These are phyloP conservation scores for Parauchenoglanis punctatus DNA, from an alignment of 2,797 vertebrate genomes.

Conservation along the genomic window DNA sequence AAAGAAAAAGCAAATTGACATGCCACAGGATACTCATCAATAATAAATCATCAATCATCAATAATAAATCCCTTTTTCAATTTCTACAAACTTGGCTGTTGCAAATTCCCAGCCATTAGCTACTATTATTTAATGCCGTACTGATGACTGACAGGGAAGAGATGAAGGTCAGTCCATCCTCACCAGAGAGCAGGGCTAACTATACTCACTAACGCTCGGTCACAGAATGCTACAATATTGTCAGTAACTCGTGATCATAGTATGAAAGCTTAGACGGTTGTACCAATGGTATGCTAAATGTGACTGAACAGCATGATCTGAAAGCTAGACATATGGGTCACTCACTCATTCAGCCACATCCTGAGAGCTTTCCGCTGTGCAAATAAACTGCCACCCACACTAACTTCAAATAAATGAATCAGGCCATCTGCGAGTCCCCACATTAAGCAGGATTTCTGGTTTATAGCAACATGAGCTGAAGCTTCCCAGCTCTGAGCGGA, in stretches of 20 bases:
- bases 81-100: neutral
- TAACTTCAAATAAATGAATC: constrained; percentile 1
- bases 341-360: neutral
- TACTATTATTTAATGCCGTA: neutral
- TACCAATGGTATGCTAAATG: neutral
- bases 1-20: neutral
- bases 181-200: neutral
- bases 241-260: neutral
- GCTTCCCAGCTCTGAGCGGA: neutral
- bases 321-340: neutral
- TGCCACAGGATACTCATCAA: neutral
- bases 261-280: neutral
- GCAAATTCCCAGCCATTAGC: neutral
- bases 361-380: neutral
- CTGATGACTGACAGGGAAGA: neutral
- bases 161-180: neutral
- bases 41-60: neutral
- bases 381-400: neutral
- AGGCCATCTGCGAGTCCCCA: neutral
- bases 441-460: neutral
- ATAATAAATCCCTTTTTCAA: neutral
- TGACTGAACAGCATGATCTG: neutral
- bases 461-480: neutral
- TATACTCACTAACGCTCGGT: neutral
- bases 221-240: neutral